Conservation (phyloP, 2,113 vertebrate species). For the Amphiprion percula region DNA sequence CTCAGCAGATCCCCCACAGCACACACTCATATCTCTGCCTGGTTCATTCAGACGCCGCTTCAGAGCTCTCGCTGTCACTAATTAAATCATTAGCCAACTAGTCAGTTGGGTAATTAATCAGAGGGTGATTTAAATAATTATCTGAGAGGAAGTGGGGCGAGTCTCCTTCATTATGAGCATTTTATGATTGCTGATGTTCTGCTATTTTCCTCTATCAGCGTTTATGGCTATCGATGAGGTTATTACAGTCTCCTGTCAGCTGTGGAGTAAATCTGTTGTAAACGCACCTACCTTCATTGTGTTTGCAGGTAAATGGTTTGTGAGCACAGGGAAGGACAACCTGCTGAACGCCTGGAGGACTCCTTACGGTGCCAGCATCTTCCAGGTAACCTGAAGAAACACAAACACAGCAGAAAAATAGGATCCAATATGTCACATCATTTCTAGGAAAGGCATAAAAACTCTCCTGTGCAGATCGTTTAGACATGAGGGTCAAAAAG, state of each 20-base stretch:
- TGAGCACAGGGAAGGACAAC: slow-evolving; percentile 98
- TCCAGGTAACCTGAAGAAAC: slow-evolving; percentile 88
- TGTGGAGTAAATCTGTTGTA: background rate
- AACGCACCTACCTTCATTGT: background rate
- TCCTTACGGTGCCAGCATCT: slow-evolving; percentile 97
- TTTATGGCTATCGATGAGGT: slow-evolving; percentile 48
- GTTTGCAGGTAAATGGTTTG: slow-evolving; percentile 95
- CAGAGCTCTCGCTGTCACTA: slow-evolving; percentile 61
- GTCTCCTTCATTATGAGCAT: slow-evolving; percentile 57
- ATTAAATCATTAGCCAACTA: slow-evolving; percentile 74
- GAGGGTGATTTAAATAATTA: slow-evolving; percentile 74
- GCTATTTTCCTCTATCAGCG: slow-evolving; percentile 7
- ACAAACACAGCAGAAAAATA: background rate
- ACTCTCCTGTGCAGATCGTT: no score
- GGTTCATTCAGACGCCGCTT: slow-evolving; percentile 59
- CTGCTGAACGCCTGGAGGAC: slow-evolving; percentile 98
- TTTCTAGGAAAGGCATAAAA: no score
- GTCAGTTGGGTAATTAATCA: slow-evolving; percentile 74
- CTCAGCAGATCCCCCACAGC: slow-evolving; percentile 53
- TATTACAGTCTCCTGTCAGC: slow-evolving; percentile 12
- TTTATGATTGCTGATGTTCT: slow-evolving; percentile 53
- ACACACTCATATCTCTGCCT: slow-evolving; percentile 33
- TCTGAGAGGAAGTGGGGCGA: slow-evolving; percentile 53
- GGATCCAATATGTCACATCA: no score
- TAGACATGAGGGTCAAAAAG: no score